Base-by-base conservation (phyloP, 2,888 invertebrate species). In the Lasius fuliginosus region DNA sequence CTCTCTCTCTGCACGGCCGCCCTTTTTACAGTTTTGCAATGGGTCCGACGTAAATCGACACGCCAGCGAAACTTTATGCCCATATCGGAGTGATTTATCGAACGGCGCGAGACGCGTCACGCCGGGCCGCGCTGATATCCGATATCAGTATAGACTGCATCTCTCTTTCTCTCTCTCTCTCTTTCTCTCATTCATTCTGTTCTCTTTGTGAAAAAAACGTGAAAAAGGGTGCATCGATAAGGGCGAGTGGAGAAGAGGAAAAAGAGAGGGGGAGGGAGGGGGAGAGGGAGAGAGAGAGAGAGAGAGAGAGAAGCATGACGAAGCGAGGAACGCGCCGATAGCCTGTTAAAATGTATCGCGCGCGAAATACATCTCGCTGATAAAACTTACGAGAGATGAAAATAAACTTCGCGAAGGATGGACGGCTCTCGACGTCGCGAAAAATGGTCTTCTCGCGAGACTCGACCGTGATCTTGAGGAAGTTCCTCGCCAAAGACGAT, bases 11-110 rank as follows among this genome's bases (percentile, higher is more conserved):
- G 36, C 67, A 73, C 23, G 42, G 62, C 27, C 67, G 46, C 40
- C 46, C 69, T 65, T 74, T 83, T 79, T 75, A 81, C 68, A 79
- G 85, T 69, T 82, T 60, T 73, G 75, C 79, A 76, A 65, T 68
- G 56, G 77, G 49, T 53, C 30, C 84, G 84, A 71, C 69, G 82
- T 74, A 82, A 82, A 82, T 84, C 77, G 64, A 75, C 83, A 62
- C 85, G 67, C 62, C 76, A 42, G 49, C 85, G 84, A 83, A 77
- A 73, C 75, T 79, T 86, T 86, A 86, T 77, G 84, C 85, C 83
- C 49, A 74, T 85, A 86, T 86, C 85, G 77, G 64, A 77, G 83
- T 85, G 85, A 86, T 86, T 86, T 85, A 86, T 86, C 85, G 83
- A 81, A 73, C 79, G 33, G 42, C 40, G 60, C 82, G 67, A 74